phyloP scores from a whole-genome alignment of 2,113 vertebrate species.

The Boulengeromyrus knoepffleri region DNA sequence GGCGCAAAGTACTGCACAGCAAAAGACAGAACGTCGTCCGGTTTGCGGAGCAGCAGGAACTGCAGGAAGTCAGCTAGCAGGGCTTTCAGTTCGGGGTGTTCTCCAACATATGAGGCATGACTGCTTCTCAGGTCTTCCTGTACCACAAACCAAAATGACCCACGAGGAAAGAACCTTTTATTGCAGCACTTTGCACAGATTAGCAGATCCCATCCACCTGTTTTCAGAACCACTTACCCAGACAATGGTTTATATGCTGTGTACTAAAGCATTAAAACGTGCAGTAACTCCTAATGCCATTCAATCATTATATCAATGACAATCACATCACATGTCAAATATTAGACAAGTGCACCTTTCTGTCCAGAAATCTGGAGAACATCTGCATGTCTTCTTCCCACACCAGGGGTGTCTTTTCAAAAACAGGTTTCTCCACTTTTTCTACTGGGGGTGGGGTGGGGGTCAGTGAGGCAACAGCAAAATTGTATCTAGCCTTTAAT shows the following conservation, averaged over 20 bases:
- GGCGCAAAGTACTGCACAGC: constrained; percentile 71
- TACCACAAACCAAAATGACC: neutral
- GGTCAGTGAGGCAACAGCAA: neutral
- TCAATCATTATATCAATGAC: neutral
- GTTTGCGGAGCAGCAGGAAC: constrained; percentile 78
- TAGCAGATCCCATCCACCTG: neutral
- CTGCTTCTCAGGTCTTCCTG: constrained; percentile 74
- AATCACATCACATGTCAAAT: neutral
- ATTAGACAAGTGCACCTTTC: constrained; percentile 66
- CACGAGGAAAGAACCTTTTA: neutral
- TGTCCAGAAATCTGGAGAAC: constrained; percentile 70
- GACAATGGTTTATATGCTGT: neutral
- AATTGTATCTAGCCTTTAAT: neutral
- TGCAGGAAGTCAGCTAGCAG: constrained; percentile 82
- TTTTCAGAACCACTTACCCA: neutral
- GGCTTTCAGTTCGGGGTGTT: constrained; percentile 71
- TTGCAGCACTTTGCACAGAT: neutral
- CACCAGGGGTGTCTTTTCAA: constrained; percentile 62
- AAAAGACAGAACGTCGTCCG: constrained; percentile 66
- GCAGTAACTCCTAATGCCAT: neutral
- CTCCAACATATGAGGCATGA: constrained; percentile 64
- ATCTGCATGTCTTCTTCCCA: constrained; percentile 83
- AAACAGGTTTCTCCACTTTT: constrained; percentile 35
- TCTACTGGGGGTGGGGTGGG: constrained; percentile 41
- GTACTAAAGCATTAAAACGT: neutral